Conservation (phyloP, 2,888 invertebrate genomes). For the Mesochorus sp. region DNA sequence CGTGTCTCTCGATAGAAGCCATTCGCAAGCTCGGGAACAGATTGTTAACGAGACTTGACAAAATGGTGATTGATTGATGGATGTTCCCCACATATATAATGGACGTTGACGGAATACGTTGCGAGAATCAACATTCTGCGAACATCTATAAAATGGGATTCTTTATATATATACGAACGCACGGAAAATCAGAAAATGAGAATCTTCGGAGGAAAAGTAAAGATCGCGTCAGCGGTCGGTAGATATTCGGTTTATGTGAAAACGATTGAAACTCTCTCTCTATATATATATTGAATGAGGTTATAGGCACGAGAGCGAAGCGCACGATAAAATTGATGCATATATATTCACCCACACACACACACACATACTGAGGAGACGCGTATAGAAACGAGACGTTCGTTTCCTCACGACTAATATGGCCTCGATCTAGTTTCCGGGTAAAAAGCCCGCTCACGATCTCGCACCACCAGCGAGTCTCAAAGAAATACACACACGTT, state of each 20-base stretch:
- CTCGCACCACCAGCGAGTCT: constrained; percentile 13
- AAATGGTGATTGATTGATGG: not conserved
- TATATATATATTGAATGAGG: constrained; percentile 21
- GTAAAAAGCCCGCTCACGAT: constrained; percentile 53
- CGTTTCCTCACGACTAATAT: constrained; percentile 48
- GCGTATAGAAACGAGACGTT: constrained; percentile 39
- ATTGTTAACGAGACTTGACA: not conserved
- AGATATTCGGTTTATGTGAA: not conserved
- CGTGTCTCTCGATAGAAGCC: no score
- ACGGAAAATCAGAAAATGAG: constrained; percentile 29
- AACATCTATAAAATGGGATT: no score
- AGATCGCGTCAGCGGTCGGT: not conserved
- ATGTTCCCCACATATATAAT: no score
- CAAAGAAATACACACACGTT: constrained; percentile 22
- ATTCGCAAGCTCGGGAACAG: no score
- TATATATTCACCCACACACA: not conserved
- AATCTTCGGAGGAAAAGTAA: constrained; percentile 25
- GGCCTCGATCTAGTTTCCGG: constrained; percentile 61
- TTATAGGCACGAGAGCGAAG: constrained; percentile 1
- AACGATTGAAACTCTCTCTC: constrained; percentile 20
- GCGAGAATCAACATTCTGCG: no score
- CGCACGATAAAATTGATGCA: constrained; percentile 24
- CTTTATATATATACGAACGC: no score
- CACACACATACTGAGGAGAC: not conserved
- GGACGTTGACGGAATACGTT: no score